Evolutionary conservation across 2,113 vertebrate genomes (phyloP), one percentile per base, ranked within the genome.

Genomic region (Mustela lutreola): DNA sequence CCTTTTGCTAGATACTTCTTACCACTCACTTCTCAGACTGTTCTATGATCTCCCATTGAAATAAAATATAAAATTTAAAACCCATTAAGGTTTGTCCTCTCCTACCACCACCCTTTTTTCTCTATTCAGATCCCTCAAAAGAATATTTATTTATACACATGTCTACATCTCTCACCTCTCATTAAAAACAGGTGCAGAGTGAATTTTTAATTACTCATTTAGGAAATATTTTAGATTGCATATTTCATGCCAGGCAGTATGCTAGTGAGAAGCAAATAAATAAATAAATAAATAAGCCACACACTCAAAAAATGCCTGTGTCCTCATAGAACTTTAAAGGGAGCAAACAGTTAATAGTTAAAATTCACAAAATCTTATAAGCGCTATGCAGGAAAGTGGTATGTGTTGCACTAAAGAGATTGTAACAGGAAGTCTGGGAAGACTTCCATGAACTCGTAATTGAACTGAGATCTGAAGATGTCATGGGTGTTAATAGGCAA

Each of bases 141-240:
- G 45, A 81, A 24, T 79, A 63, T 79, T 78, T 94, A 50, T 48
- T 81, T 95, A 76, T 65, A 28, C 24, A 33, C 45, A 24, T 62
- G 14, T 75, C 24, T 75, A 8, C 15, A 60, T 89, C 36, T 92
- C 28, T 84, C 28, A 81, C 45, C 4, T 82, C 16, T 83, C 16
- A 67, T 80, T 80, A 95, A 88, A 97, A 71, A 80, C 50, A 7
- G 80, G 45, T 58, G 8, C 78, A 36, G 62, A 70, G 73, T 80
- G 79, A 60, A 31, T 84, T 91, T 94, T 70, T 16, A 22, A 28
- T 89, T 22, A 63, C 1, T 83, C 65, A 75, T 94, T 87, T 39
- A 96, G 45, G 53, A 87, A 87, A 82, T 94, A 80, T 24, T 94
- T 79, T 86, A 73, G 67, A 70, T 91, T 82, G 26, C 39, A 56